Evolutionary conservation across 2,888 invertebrate species (phyloP).

Genomic region (Pterobdella sp.): DNA sequence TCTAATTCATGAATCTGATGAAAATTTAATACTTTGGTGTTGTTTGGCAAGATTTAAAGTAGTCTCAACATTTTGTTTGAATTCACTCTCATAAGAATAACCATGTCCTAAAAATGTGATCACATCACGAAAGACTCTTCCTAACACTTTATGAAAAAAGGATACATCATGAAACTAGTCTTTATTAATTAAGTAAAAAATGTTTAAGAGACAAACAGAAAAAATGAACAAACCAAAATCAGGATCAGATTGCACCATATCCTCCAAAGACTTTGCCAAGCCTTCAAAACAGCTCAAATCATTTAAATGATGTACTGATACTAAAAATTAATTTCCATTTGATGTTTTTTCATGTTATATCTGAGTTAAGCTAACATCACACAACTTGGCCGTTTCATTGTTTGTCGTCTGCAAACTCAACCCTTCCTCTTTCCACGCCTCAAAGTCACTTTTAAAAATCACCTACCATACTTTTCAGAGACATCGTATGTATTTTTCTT

Average conservation of each 20-base stretch:
- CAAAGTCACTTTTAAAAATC: too few relatives aligned
- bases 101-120: not conserved
- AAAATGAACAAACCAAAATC: not conserved
- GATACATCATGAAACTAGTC: not conserved
- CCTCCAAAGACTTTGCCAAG: not conserved
- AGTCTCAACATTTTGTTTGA: not conserved
- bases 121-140: not conserved
- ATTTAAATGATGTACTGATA: not conserved
- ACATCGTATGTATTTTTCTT: too few relatives aligned
- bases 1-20: too few relatives aligned
- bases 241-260: not conserved
- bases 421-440: not conserved
- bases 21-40: not conserved
- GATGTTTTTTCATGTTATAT: not conserved
- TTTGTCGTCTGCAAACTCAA: conserved; percentile 2
- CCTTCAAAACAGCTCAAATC: not conserved
- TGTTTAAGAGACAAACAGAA: too few relatives aligned
- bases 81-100: not conserved
- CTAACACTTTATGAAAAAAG: not conserved
- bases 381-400: not conserved
- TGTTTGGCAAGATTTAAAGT: not conserved
- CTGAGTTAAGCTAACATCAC: not conserved
- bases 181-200: not conserved
- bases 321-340: not conserved
- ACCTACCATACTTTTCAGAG: too few relatives aligned